Base-by-base conservation (phyloP, 2,888 invertebrate genomes). In the Erannis defoliaria region DNA sequence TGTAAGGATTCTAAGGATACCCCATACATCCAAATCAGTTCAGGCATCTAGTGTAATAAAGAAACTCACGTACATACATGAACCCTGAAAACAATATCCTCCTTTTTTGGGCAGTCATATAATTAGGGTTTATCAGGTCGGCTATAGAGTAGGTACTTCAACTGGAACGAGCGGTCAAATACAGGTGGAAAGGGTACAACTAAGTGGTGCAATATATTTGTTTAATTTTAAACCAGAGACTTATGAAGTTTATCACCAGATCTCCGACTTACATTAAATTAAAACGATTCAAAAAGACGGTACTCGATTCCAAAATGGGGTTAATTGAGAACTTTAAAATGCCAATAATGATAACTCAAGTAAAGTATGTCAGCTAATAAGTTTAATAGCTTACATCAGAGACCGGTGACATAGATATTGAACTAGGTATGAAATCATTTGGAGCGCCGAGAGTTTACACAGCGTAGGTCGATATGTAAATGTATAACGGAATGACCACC, bases 391-490 rank as follows among this genome's bases (percentile, higher is more conserved):
- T 62, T 62, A 62, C 62, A 56, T 62, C 53, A 62, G 40, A 45
- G 50, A n/a, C 56, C 37, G 33, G 21, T 42, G 62, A 45, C 62
- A 56, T 42, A 62, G 48, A 53, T 62, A 50, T 55, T 26, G 16
- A 40, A 31, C 31, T 26, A 29, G 29, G 23, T 21, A 37, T 49
- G 31, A 31, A 61, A 51, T 48, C 19, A 53, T 62, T 56, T 50
- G 18, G 46, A 55, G 18, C 53, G n/a, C 21, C 23, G 18, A 31
- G 19, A 35, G 35, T 64, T 51, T 42, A 57, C 48, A 42, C 56
- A 45, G 55, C 48, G 60, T 61, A 50, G 56, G 56, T 23, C 29
- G 56, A 57, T 64, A 58, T 65, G 55, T 43, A 48, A 55, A 65
- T 65, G 29, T 45, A 26, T 61, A 61, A 61, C 56, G 60, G 55